A percentile compares a stretch with the other conserved stretches of the same genome.
phyloP scores from a whole-genome alignment of 2,797 vertebrate species.

The Holocentrus rufus region DNA sequence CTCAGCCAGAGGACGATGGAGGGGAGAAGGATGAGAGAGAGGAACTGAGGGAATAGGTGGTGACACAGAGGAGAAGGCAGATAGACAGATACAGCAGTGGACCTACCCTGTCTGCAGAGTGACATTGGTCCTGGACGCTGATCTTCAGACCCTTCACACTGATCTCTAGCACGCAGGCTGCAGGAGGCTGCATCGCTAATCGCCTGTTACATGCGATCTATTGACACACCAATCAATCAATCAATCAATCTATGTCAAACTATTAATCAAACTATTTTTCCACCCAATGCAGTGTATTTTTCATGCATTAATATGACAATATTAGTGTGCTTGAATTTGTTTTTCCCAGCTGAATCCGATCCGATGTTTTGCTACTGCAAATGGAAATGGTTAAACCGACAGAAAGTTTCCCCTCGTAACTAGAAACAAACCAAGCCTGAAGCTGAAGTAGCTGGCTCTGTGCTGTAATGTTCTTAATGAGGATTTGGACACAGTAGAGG shows the following conservation, averaged over 20 bases:
- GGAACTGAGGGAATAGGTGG: background rate
- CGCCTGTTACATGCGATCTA: constrained; percentile 93
- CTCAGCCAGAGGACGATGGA: no score
- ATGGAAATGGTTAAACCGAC: background rate
- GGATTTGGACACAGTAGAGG: background rate
- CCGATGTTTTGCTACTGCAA: no score
- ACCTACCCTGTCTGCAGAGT: constrained; percentile 84
- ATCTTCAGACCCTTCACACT: constrained; percentile 93
- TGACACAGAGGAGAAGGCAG: background rate
- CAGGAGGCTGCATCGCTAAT: constrained; percentile 87
- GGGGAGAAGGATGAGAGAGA: background rate
- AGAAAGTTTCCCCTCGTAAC: background rate
- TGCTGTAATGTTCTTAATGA: background rate
- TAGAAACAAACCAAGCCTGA: background rate
- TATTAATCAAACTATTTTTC: background rate
- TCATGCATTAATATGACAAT: no score
- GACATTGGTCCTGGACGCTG: constrained; percentile 85
- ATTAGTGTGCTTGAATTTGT: no score
- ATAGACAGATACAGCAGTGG: background rate
- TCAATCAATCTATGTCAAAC: background rate
- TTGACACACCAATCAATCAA: constrained; percentile 27
- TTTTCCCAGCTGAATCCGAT: no score
- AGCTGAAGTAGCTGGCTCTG: background rate
- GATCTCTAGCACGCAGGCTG: constrained; percentile 91
- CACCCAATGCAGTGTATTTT: no score